Evolutionary conservation across 1,140 invertebrate species (phyloP).

Genomic region (Camponotus floridanus): DNA sequence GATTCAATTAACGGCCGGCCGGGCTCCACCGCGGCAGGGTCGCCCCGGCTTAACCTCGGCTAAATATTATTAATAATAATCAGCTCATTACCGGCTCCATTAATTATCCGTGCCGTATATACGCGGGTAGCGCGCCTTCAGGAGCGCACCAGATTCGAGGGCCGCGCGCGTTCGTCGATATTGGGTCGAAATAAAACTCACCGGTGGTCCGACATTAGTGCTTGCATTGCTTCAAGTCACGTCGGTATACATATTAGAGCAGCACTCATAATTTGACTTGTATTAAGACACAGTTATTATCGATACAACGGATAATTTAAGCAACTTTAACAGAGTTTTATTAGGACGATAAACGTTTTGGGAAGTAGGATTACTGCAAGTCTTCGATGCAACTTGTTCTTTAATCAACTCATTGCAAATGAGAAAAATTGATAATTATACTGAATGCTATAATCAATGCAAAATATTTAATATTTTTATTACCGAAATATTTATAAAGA

Average conservation of each 20-base stretch:
- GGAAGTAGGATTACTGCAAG: neutral
- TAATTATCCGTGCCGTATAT: constrained; percentile 81
- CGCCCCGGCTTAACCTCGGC: constrained; percentile 84
- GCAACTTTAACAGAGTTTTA: neutral
- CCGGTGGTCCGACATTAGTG: constrained; percentile 52
- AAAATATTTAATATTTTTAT: constrained; percentile 5
- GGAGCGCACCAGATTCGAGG: constrained; percentile 70
- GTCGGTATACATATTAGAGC: neutral
- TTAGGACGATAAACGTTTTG: neutral
- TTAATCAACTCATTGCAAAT: neutral
- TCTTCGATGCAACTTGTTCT: neutral
- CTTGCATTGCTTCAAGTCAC: constrained; percentile 22
- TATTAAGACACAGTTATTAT: constrained; percentile 3
- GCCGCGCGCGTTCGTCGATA: constrained; percentile 45
- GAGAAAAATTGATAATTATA: constrained; percentile 18
- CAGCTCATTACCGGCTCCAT: constrained; percentile 85
- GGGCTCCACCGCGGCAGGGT: constrained; percentile 80
- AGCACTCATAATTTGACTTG: constrained; percentile 27
- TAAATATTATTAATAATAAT: constrained; percentile 87
- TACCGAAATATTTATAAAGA: too few relatives aligned
- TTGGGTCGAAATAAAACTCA: constrained; percentile 54
- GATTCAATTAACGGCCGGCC: constrained; percentile 85
- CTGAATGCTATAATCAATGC: neutral
- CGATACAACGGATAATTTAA: neutral
- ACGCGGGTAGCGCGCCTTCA: constrained; percentile 67